Evolutionary conservation across 92 coral and sea anemone genomes (phyloP), one percentile per base, ranked within the genome.

Genomic region (Epizoanthus ramosus): DNA sequence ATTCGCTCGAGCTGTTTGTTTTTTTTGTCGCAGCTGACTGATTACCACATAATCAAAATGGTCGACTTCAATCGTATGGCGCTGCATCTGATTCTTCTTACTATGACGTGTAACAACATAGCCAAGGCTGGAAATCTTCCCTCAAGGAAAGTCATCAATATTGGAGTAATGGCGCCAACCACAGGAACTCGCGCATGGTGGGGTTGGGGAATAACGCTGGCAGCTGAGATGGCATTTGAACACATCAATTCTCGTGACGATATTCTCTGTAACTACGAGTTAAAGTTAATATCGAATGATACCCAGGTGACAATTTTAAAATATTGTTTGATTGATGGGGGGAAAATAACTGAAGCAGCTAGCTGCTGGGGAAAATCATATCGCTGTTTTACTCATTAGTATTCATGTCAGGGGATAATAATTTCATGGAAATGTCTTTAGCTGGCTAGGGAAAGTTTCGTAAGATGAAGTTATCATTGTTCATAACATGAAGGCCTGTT

Each of bases 151-250:
- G 31, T 43, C 2, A 75, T 75, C 33, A 75, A 90, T 70, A 74
- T 93, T 18, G 97, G 97, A 60, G 89, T 88, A 14, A 90, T 93
- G 83, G 90, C 97, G 39, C 97, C 97, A 52, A 80, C 89, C 59
- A 90, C 83, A 6, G 97, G 97, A 2, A 28, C 0, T 24, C 81
- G 85, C 5, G 84, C 75, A 17, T 93, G 97, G 97, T 93, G 97
- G 97, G 97, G 94, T 5, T 86, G 82, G 52, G 97, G 97, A 4
- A 93, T 93, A 12, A 63, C 97, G 22, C 85, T 87, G 59, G 92
- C 97, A 4, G 91, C 91, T 76, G 90, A 90, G 74, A 93, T 93
- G 94, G 97, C 97, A 10, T 86, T 90, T 83, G 83, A 88, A 31
- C 72, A 71, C 50, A 90, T 93, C 61, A 93, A 93, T 85, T 85